A percentile compares a stretch with the other conserved stretches of the same genome.
Evolutionary conservation across 1,140 invertebrate species (phyloP).

Genomic region (Drosophila erecta): DNA sequence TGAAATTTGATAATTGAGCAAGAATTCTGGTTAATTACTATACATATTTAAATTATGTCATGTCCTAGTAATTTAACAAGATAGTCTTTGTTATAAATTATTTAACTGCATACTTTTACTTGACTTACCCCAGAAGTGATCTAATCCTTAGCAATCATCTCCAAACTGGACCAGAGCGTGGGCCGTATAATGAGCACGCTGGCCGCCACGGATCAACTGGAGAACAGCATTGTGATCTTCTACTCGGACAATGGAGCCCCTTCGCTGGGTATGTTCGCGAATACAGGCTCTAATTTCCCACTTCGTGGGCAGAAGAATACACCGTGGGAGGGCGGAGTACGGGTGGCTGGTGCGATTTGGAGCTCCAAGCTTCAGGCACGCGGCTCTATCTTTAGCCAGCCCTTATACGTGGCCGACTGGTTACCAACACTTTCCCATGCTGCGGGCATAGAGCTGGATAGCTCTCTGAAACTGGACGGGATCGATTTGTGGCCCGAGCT

Average conservation of each 20-base stretch:
- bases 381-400: slow-evolving; percentile 88
- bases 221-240: slow-evolving; percentile 91
- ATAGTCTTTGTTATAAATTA: too few species aligned
- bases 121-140: neutral
- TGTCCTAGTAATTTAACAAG: too few species aligned
- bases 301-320: slow-evolving; percentile 92
- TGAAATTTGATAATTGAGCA: too few species aligned
- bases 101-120: neutral
- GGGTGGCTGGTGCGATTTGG: slow-evolving; percentile 92
- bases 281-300: slow-evolving; percentile 95
- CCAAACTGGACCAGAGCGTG: slow-evolving; percentile 94
- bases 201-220: slow-evolving; percentile 88
- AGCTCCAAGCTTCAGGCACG: slow-evolving; percentile 86
- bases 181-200: slow-evolving; percentile 91
- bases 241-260: slow-evolving; percentile 92
- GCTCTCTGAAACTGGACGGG: slow-evolving; percentile 87
- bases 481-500: slow-evolving; percentile 89
- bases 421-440: slow-evolving; percentile 91
- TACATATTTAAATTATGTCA: too few species aligned
- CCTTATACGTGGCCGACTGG: slow-evolving; percentile 95
- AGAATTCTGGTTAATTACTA: too few species aligned
- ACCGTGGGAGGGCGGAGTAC: slow-evolving; percentile 94
- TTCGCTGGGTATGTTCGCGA: slow-evolving; percentile 89
- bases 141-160: slow-evolving; percentile 90
- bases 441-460: slow-evolving; percentile 71